Evolutionary conservation across 2,113 vertebrate species (phyloP).

Genomic region (Takifugu flavidus): DNA sequence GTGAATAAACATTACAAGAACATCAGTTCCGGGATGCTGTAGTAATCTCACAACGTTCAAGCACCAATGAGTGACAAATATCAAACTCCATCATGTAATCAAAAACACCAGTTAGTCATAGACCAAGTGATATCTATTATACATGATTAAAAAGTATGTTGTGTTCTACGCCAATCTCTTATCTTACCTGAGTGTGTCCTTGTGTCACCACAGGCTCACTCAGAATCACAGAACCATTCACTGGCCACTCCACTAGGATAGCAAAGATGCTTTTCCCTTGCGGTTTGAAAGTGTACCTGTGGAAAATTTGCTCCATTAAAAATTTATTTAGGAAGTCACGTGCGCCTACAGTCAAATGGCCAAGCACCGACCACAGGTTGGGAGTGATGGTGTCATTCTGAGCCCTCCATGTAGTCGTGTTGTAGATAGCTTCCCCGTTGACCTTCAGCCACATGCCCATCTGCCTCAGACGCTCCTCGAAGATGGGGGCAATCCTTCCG

Average conservation of each 20-base stretch:
- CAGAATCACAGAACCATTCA: constrained; percentile 74
- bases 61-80: no score
- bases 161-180: neutral
- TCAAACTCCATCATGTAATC: no score
- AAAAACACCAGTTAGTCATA: no score
- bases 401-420: constrained; percentile 81
- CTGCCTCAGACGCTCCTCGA: constrained; percentile 89
- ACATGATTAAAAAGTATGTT: neutral
- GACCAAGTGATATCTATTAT: neutral
- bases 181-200: constrained; percentile 79
- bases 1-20: no score
- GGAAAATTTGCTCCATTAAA: neutral
- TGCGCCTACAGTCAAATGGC: no score
- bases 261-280: constrained; percentile 78
- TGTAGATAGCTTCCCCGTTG: constrained; percentile 89
- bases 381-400: constrained; percentile 84
- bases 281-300: constrained; percentile 86
- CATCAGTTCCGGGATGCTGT: no score
- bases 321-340: no score
- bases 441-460: constrained; percentile 88
- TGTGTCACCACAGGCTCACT: constrained; percentile 70
- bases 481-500: constrained; percentile 82
- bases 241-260: constrained; percentile 84
- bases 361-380: constrained; percentile 78
- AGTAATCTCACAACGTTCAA: no score